Percentiles rank a stretch among this genome's conserved stretches.
These are phyloP conservation scores for Yoshiicerus persimilis DNA, from an alignment of 1,140 invertebrate genomes.

Conservation along the genomic window DNA sequence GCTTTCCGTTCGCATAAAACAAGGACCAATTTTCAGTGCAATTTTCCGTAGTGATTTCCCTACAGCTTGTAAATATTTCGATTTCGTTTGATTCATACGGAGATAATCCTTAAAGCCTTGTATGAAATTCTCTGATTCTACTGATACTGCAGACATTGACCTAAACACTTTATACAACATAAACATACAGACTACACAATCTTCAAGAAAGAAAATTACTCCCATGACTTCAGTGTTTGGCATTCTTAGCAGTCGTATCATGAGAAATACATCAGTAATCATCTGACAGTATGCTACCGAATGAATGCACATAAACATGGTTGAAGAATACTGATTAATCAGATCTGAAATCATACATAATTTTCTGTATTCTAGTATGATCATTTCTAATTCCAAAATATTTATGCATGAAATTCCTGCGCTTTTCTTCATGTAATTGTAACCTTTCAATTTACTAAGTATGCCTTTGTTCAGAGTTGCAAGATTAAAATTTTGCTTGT, in stretches of 20 bases:
- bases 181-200: constrained; percentile 10
- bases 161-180: constrained; percentile 15
- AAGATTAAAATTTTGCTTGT: too few species aligned
- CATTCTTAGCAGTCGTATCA: constrained; percentile 7
- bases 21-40: constrained; percentile 23
- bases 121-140: constrained; percentile 15
- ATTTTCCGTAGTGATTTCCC: constrained; percentile 2
- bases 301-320: constrained; percentile 19
- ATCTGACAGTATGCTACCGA: constrained; percentile 26
- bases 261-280: constrained; percentile 34
- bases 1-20: neutral
- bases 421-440: neutral
- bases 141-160: constrained; percentile 13
- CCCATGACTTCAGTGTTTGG: neutral
- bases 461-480: neutral
- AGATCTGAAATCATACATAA: neutral
- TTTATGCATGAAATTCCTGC: neutral
- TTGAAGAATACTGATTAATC: constrained; percentile 15
- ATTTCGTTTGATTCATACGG: neutral
- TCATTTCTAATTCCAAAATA: neutral
- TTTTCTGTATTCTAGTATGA: neutral
- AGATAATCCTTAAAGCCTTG: neutral
- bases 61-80: neutral
- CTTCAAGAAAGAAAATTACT: neutral
- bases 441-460: neutral